Percentiles rank a stretch among this genome's conserved stretches.
Evolutionary conservation across 1,140 invertebrate species (phyloP).

Genomic region (Lasioglossum baleicum): DNA sequence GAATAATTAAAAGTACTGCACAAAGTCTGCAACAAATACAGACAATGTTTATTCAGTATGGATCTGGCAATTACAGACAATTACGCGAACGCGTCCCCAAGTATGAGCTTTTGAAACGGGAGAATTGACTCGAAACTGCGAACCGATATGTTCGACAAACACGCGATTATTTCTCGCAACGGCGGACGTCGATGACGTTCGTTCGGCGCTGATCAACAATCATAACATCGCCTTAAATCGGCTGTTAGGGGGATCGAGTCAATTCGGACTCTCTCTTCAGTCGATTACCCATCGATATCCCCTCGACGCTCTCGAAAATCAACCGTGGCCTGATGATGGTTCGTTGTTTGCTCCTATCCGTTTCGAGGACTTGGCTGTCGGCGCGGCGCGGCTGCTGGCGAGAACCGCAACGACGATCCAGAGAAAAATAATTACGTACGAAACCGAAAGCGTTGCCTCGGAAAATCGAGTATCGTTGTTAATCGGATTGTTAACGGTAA

Average conservation of each 20-base stretch:
- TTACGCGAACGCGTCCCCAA: no score
- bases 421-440: constrained; percentile 1
- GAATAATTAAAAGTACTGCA: no score
- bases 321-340: not conserved
- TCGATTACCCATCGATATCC: constrained; percentile 6
- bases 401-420: no score
- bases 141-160: not conserved
- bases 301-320: not conserved
- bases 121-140: no score
- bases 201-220: not conserved
- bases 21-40: no score
- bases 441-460: not conserved
- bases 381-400: not conserved
- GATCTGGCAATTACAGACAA: no score
- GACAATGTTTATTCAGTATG: no score
- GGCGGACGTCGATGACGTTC: not conserved
- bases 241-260: not conserved
- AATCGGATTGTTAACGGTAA: constrained; percentile 18
- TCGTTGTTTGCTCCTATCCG: not conserved
- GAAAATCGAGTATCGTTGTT: constrained; percentile 11
- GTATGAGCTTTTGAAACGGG: no score
- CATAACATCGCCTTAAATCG: not conserved
- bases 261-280: not conserved
- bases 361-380: not conserved
- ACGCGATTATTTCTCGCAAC: not conserved